Evolutionary conservation across 35 echinoderm and acorn worm species (phyloP).

Genomic region (Hemicentrotus pulcherrimus): DNA sequence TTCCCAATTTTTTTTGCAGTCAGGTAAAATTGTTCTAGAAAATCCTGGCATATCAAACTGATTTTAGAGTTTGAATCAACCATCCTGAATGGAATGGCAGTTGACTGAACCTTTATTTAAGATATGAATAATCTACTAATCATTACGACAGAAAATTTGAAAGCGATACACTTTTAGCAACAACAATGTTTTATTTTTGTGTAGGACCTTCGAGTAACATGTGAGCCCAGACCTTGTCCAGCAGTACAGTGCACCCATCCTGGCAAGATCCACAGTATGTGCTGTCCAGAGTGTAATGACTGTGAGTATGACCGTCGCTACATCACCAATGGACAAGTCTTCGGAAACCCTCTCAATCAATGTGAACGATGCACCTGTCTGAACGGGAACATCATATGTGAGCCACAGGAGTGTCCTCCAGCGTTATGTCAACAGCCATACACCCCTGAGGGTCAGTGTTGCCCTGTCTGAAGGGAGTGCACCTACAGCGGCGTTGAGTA

Average conservation of each 20-base stretch:
- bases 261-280: slow-evolving; percentile 47
- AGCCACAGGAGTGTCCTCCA: slow-evolving; percentile 64
- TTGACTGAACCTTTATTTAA: too few species aligned
- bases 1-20: too few species aligned
- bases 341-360: slow-evolving; percentile 73
- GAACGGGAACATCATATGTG: slow-evolving; percentile 48
- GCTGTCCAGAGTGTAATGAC: slow-evolving; percentile 74
- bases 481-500: slow-evolving; percentile 71
- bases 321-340: slow-evolving; percentile 72
- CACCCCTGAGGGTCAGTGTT: slow-evolving; percentile 74
- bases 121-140: background rate
- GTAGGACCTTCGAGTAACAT: slow-evolving; percentile 48
- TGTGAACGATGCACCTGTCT: slow-evolving; percentile 75
- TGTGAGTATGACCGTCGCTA: slow-evolving; percentile 77
- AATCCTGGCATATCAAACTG: too few species aligned
- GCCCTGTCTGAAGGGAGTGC: slow-evolving; percentile 78
- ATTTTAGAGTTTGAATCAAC: too few species aligned
- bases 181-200: background rate
- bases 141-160: too few species aligned
- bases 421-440: slow-evolving; percentile 60
- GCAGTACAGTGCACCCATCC: slow-evolving; percentile 72
- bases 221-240: slow-evolving; percentile 60
- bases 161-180: too few species aligned
- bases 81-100: too few species aligned
- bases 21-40: too few species aligned